Evolutionary conservation across 2,797 vertebrate genomes (phyloP).

Genomic region (Hylomyscus alleni): DNA sequence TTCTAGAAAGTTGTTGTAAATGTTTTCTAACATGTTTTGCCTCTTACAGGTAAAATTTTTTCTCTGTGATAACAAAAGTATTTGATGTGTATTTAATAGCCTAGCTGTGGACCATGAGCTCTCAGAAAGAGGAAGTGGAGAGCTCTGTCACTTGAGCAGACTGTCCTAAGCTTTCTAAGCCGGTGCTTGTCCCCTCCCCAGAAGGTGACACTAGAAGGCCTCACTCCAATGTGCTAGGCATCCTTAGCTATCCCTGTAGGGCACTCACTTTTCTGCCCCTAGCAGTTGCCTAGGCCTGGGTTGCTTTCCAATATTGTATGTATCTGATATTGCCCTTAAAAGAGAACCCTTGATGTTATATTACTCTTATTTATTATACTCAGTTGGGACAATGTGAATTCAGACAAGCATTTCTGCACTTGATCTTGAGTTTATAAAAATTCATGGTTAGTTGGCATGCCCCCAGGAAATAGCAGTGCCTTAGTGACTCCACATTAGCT

Average conservation of each 20-base stretch:
- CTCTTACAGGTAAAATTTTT: constrained; percentile 3
- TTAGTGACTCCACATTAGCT: background rate
- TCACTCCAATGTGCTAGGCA: background rate
- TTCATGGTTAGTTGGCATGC: constrained; percentile 12
- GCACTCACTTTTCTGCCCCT: background rate
- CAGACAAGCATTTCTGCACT: constrained; percentile 2
- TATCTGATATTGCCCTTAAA: constrained; percentile 10
- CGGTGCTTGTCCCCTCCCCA: background rate
- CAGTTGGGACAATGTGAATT: constrained; percentile 21
- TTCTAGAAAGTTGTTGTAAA: constrained; percentile 34
- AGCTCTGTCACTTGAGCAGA: background rate
- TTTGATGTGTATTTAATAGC: background rate
- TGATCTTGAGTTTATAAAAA: constrained; percentile 52
- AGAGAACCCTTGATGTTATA: constrained; percentile 26
- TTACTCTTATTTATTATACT: constrained; percentile 32
- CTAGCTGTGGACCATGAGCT: background rate
- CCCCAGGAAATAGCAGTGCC: constrained; percentile 21
- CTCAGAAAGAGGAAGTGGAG: background rate
- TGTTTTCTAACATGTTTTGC: constrained; percentile 23
- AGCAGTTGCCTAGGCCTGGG: background rate
- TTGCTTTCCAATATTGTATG: background rate
- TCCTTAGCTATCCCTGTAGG: background rate
- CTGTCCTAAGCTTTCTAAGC: background rate
- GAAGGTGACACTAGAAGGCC: too few relatives aligned
- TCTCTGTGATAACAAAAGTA: background rate